Base-by-base conservation (phyloP, 1,140 invertebrate species). In the Hylaeus anthracinus region DNA sequence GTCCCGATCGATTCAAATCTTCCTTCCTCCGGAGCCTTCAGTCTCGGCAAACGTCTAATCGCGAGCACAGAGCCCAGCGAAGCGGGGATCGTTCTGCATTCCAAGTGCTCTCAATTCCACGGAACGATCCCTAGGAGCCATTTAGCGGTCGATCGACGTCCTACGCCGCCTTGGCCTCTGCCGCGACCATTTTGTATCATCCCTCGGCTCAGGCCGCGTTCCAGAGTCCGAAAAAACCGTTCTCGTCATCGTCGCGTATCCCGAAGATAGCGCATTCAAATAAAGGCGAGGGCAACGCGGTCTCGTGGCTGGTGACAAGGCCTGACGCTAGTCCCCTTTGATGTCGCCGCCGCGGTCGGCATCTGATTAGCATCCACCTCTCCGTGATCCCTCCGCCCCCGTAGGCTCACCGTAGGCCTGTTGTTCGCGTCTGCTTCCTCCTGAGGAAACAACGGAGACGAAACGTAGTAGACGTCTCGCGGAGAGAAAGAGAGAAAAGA, bases 291-390 rank as follows among this genome's bases (percentile, higher is more conserved):
- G 75, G 81, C 61, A 67, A 79, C 58, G 58, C 48, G 82, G 60
- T 64, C 45, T 79, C 72, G 79, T 58, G 45, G 65, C 79, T 90
- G 89, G 91, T 91, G 92, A 92, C 90, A 88, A 89, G 89, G 70
- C 83, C 88, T 88, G 89, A 92, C 90, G 92, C 90, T 90, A 89
- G 87, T 66, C 78, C 58, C 85, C 85, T 93, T 93, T 93, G 91
- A 93, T 90, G 86, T 90, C 71, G 88, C 92, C 91, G 93, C 90
- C 82, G 85, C 88, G 91, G 92, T 92, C 93, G 91, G 92, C 92
- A 93, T 93, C 93, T 93, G 93, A 93, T 93, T 93, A 93, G 93
- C 93, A 93, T 93, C 91, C 92, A 84, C 85, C 84, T 79, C 71
- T 66, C 63, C 66, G 58, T 60, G 45, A 0, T 53, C 63, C 45